Evolutionary conservation across 2,113 vertebrate genomes (phyloP).

Genomic region (Theristicus caerulescens): DNA sequence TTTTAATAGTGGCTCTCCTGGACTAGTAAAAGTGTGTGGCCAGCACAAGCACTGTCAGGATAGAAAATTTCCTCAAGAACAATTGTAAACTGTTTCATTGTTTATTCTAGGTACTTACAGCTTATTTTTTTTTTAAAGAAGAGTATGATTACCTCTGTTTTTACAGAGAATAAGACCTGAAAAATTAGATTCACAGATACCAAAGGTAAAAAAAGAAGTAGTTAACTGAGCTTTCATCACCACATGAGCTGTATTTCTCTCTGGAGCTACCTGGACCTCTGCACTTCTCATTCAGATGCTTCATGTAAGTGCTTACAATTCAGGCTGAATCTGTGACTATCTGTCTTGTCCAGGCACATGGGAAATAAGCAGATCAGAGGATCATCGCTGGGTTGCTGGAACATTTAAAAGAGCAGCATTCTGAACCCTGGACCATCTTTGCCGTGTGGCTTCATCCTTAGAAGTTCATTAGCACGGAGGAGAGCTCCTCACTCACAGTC

Average conservation of each 20-base stretch:
- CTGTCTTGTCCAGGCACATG: neutral
- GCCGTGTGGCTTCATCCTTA: neutral
- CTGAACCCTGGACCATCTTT: neutral
- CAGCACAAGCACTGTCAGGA: neutral
- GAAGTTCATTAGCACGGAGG: neutral
- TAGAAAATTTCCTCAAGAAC: neutral
- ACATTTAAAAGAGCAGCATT: neutral
- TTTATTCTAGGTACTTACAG: neutral
- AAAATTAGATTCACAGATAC: neutral
- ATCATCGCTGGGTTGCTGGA: neutral
- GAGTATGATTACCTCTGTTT: neutral
- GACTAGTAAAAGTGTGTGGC: neutral
- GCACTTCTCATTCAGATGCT: neutral
- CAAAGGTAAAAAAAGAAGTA: neutral
- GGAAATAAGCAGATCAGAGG: neutral
- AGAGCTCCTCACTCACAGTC: neutral
- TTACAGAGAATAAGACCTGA: neutral
- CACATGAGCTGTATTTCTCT: neutral
- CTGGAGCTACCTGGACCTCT: neutral
- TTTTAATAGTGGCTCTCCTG: neutral
- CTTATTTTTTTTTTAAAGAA: neutral
- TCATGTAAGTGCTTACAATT: neutral
- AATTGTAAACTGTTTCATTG: neutral
- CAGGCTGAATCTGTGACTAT: neutral
- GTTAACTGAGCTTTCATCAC: neutral